These are phyloP conservation scores for Aldabrachelys gigantea DNA, from an alignment of 2,113 vertebrate species.

Conservation along the genomic window DNA sequence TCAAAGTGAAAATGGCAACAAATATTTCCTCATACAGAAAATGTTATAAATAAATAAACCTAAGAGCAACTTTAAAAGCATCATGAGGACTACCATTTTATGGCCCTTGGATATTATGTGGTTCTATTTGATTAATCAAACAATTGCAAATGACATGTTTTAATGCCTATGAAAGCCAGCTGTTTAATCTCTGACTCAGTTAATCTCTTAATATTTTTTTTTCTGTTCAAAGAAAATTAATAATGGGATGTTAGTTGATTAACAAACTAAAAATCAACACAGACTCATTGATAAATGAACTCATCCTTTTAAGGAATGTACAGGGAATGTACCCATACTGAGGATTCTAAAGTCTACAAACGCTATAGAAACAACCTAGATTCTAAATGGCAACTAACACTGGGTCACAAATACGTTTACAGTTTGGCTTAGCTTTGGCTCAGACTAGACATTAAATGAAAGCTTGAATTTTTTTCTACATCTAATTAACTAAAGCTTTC, in stretches of 20 bases:
- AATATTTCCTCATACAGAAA: not conserved
- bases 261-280: constrained; percentile 69
- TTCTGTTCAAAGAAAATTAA: constrained; percentile 72
- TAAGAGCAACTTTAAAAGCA: constrained; percentile 27
- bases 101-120: constrained; percentile 36
- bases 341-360: constrained; percentile 5
- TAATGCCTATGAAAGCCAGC: constrained; percentile 59
- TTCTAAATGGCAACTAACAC: rapidly evolving
- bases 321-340: constrained; percentile 8
- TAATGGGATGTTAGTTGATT: constrained; percentile 68
- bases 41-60: not conserved
- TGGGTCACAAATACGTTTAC: not conserved
- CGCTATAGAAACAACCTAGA: not conserved
- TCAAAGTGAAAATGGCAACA: not conserved
- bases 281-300: constrained; percentile 36
- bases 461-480: not conserved
- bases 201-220: constrained; percentile 74
- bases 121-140: constrained; percentile 59
- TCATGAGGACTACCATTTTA: constrained; percentile 12
- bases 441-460: not conserved
- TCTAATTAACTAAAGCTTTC: not conserved
- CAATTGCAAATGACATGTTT: constrained; percentile 62
- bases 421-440: not conserved
- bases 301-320: constrained; percentile 35
- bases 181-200: constrained; percentile 74